Base-by-base conservation (phyloP, 2,888 invertebrate genomes). In the Lucinisca nassula region DNA sequence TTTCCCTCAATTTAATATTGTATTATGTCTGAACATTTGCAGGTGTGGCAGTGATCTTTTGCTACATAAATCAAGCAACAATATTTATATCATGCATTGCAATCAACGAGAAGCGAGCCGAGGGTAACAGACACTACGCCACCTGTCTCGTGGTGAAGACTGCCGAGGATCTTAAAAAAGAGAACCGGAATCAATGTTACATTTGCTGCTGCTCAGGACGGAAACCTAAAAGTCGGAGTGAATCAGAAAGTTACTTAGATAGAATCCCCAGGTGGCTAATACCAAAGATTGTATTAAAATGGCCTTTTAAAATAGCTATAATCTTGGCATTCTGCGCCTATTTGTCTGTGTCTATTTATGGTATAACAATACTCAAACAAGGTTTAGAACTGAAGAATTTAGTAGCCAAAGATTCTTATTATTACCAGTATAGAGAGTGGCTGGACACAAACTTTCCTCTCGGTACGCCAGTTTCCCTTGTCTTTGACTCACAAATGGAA, bases 181-280 rank as follows among this genome's bases (percentile, higher is more conserved):
- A 88, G 21, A 88, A 87, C 0, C 55, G 79, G 14, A 70, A 51
- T 27, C 79, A 73, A n/a, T 89, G 90, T 30, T 78, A 75, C 35
- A 74, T 89, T 17, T 77, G 84, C 55, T 98, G 94, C 74, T 94
- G 94, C 84, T 82, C 91, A 2, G 94, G 93, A 10, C 75, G 87
- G 8, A 85, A 87, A 8, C 93, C 94, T 0, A 79, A 79, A 17
- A 74, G 67, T 10, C 61, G 81, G 6, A 79, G 67, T n/a, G 91
- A 92, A 24, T 89, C 91, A 35, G 93, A 94, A 32, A 93, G 94
- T 58, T 58, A 79, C 0, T 89, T 92, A 24, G 94, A 95, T 82
- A 93, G 88, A 40, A 82, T 92, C 0, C 93, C 94, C 0, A 84
- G 88, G n/a, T 80, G 76, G 27, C 73, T 91, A 12, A 75, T 94